Base-by-base conservation (phyloP, 2,113 vertebrate species). In the Ia io region DNA sequence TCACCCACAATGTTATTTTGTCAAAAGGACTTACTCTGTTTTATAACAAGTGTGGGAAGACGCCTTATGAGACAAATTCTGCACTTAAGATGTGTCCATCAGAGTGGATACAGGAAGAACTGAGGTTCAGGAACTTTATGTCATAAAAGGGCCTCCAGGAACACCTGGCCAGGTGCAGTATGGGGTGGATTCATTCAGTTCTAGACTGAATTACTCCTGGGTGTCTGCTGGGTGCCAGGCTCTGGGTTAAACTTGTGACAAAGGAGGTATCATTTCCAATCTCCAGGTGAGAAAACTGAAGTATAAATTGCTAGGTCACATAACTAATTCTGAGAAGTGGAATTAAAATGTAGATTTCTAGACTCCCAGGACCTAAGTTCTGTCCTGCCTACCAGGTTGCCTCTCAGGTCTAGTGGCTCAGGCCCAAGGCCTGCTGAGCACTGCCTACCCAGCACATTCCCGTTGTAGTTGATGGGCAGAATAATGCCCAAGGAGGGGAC, bases 401-500 rank as follows among this genome's bases (percentile, higher is more conserved):
- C 25, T 8, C 47, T 42, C 7, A 40, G 70, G 22, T 87, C 40
- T 23, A 17, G 35, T 20, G 65, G 80, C 49, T 44, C 0, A 1
- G 18, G 22, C 30, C 35, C 71, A 4, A 5, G 65, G 59, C n/a
- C 32, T 0, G 0, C 56, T 17, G 69, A 77, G 35, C 69, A 63
- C 44, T 6, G 85, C 98, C 77, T 99, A 99, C 99, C 99, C 96
- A 99, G 98, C 88, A 99, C 99, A 94, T 98, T 98, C 65, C 99
- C 99, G 0, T 98, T 99, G 98, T 99, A 98, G 98, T 99, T 99
- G 98, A 99, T 97, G 0, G 99, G 99, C 94, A 99, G 98, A 97
- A 99, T 99, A 90, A 99, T 97, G 32, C 99, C 98, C 97, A 99
- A 98, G 0, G 99, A 99, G 69, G 99, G 98, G 97, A 99, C 97